Percentiles rank a stretch among this genome's conserved stretches.
These are phyloP conservation scores for Standfussiana lucernea DNA, from an alignment of 2,888 invertebrate genomes.

Conservation along the genomic window DNA sequence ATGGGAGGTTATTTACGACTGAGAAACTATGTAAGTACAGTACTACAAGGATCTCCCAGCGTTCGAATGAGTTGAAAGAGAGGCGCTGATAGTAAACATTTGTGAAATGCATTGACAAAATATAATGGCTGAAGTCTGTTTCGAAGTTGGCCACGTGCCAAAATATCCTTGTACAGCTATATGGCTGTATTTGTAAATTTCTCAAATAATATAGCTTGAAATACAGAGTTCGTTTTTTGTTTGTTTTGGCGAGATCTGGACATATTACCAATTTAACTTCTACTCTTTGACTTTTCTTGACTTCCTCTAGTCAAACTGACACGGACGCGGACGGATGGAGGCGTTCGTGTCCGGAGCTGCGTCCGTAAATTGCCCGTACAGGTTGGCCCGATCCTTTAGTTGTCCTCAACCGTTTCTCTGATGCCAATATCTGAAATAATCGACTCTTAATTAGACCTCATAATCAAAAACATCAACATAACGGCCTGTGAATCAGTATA, in stretches of 20 bases:
- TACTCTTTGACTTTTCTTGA: not conserved
- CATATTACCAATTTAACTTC: not conserved
- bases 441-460: not conserved
- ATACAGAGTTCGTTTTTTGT: not conserved
- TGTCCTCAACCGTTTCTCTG: not conserved
- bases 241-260: not conserved
- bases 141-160: not conserved
- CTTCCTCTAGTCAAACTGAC: not conserved
- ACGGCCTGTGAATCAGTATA: not conserved
- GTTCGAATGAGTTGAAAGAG: not conserved
- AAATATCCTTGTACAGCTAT: not conserved
- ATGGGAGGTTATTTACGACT: slow-evolving; percentile 12
- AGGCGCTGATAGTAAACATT: not conserved
- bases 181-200: too few species aligned
- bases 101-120: slow-evolving; percentile 9
- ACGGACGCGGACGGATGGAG: not conserved
- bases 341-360: not conserved
- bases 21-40: not conserved
- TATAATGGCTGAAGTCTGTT: not conserved
- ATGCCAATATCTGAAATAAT: not conserved
- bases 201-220: not conserved
- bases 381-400: not conserved
- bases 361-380: not conserved
- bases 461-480: not conserved
- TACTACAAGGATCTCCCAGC: not conserved